These are phyloP conservation scores for Arothron firmamentum DNA, from an alignment of 2,113 vertebrate species.

Conservation along the genomic window DNA sequence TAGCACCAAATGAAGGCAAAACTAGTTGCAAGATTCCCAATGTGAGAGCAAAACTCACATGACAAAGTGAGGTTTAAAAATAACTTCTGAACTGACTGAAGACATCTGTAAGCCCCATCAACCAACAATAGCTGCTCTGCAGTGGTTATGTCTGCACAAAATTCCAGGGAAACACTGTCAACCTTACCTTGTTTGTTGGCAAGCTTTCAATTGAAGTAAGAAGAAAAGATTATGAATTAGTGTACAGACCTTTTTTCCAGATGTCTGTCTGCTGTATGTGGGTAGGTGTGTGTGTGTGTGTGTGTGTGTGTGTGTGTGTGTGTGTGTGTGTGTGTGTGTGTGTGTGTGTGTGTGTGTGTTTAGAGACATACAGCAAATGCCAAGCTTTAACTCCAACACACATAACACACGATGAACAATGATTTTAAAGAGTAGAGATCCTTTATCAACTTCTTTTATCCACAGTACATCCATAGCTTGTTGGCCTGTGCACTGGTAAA, in stretches of 20 bases:
- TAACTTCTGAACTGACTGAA: neutral
- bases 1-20: neutral
- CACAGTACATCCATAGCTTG: slow-evolving; percentile 17
- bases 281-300: slow-evolving; percentile 2
- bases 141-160: neutral
- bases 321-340: slow-evolving; percentile 1
- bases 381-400: slow-evolving; percentile 34
- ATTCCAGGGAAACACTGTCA: slow-evolving; percentile 15
- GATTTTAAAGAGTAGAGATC: too few species aligned
- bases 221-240: slow-evolving; percentile 13
- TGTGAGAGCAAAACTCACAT: slow-evolving; percentile 7
- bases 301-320: slow-evolving; percentile 20
- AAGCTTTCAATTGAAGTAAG: slow-evolving; percentile 26
- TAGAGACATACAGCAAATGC: slow-evolving; percentile 32
- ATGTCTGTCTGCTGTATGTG: slow-evolving; percentile 41
- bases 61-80: neutral
- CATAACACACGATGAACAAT: too few species aligned
- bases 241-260: slow-evolving; percentile 27
- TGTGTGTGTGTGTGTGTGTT: slow-evolving; percentile 19
- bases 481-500: slow-evolving; percentile 7
- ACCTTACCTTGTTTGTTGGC: slow-evolving; percentile 36
- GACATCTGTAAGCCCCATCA: neutral
- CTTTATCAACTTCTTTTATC: too few species aligned
- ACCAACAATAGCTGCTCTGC: neutral
- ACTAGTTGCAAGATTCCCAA: slow-evolving; percentile 14